These are phyloP conservation scores for Macrocentrus cingulum DNA, from an alignment of 1,140 invertebrate species.

Conservation along the genomic window DNA sequence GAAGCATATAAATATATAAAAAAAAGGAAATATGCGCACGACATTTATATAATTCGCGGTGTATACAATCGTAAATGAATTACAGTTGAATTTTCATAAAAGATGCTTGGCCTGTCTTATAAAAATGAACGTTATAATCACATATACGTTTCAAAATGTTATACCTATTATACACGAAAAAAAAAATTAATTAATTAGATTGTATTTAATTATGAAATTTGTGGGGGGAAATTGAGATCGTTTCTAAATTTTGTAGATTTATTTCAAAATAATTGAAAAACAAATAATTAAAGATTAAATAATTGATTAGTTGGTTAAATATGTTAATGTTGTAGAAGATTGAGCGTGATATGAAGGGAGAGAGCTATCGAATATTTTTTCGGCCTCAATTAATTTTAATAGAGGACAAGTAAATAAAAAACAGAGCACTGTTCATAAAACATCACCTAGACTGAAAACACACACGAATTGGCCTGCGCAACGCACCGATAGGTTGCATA, in stretches of 20 bases:
- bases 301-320: too few relatives aligned
- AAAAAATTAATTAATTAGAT: background rate
- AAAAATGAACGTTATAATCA: too few relatives aligned
- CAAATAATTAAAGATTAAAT: background rate
- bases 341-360: background rate
- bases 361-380: slow-evolving; percentile 14
- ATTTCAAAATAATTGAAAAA: background rate
- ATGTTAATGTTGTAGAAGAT: slow-evolving; percentile 10
- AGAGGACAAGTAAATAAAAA: background rate
- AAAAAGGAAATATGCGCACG: background rate
- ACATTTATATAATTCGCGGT: slow-evolving; percentile 3
- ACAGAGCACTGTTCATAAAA: background rate
- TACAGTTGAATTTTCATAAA: background rate
- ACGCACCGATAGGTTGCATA: too few relatives aligned
- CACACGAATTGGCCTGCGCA: background rate
- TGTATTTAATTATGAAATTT: background rate
- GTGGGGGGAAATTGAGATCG: background rate
- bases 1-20: background rate
- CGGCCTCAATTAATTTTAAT: slow-evolving; percentile 20
- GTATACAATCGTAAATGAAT: slow-evolving; percentile 6
- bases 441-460: slow-evolving; percentile 18
- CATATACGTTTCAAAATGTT: too few relatives aligned
- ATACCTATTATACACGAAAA: too few relatives aligned
- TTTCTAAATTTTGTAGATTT: background rate
- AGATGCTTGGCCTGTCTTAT: background rate